Conservation (phyloP, 2,797 vertebrate species). For the Crocidura indochinensis region DNA sequence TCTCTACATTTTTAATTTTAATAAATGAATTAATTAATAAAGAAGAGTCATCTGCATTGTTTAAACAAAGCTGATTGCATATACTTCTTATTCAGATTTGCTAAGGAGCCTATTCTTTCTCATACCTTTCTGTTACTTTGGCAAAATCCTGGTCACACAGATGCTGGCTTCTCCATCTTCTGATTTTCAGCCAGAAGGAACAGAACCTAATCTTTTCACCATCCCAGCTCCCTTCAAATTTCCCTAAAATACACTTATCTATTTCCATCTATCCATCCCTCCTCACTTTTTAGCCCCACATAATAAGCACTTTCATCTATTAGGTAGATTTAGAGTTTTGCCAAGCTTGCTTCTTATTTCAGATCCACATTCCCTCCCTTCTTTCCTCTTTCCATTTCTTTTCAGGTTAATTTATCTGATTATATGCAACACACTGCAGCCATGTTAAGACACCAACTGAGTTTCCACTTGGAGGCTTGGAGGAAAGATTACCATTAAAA, state of each 20-base stretch:
- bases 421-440: constrained; percentile 88
- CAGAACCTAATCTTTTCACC: constrained; percentile 80
- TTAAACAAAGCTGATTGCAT: background rate
- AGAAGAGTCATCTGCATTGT: background rate
- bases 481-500: constrained; percentile 93
- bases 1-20: constrained; percentile 18
- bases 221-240: background rate
- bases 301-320: constrained; percentile 86
- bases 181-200: constrained; percentile 82
- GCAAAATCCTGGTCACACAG: background rate
- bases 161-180: constrained; percentile 46
- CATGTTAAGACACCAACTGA: constrained; percentile 91
- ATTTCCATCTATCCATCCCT: background rate
- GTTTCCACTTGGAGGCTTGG: constrained; percentile 92
- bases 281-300: constrained; percentile 75
- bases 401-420: constrained; percentile 93
- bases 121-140: background rate
- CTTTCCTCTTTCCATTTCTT: constrained; percentile 84
- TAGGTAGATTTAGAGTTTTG: constrained; percentile 87
- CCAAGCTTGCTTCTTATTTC: constrained; percentile 84
- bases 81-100: background rate
- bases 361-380: constrained; percentile 82
- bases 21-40: background rate
- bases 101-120: constrained; percentile 12
- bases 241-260: no score